These are phyloP conservation scores for Thereva nobilitata DNA, from an alignment of 2,888 invertebrate species.

Conservation along the genomic window DNA sequence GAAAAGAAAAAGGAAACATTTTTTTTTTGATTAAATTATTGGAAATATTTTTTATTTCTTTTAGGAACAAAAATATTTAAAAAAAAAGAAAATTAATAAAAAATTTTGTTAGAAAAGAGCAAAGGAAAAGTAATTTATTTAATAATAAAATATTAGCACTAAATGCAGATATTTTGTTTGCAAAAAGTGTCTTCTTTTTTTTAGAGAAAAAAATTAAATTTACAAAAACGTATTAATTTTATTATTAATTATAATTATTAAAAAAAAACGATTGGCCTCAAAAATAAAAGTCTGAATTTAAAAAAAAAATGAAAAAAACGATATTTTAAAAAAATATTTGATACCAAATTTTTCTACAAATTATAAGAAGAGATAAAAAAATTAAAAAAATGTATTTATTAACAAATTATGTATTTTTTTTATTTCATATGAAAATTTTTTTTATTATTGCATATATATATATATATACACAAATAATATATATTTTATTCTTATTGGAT, in stretches of 20 bases:
- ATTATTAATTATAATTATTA: neutral
- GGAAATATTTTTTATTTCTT: constrained; percentile 8
- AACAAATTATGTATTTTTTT: neutral
- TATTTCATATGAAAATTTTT: too few species aligned
- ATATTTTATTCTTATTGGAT: too few species aligned
- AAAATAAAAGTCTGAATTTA: constrained; percentile 40
- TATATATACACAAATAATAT: too few species aligned
- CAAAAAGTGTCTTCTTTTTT: constrained; percentile 5
- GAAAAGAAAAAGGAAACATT: constrained; percentile 36
- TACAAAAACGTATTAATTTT: too few species aligned
- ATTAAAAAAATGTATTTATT: constrained; percentile 37
- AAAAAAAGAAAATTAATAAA: constrained; percentile 29
- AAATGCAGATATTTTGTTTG: too few species aligned
- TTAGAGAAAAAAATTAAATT: neutral
- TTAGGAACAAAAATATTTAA: constrained; percentile 21
- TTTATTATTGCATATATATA: too few species aligned
- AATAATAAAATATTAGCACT: neutral
- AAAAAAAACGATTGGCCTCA: constrained; percentile 44
- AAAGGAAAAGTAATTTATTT: constrained; percentile 3
- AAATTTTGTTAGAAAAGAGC: neutral
- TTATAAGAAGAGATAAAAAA: constrained; percentile 26
- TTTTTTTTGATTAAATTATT: constrained; percentile 17
- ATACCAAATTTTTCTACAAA: constrained; percentile 45
- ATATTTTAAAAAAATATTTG: constrained; percentile 39
- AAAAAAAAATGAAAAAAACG: neutral